A percentile compares a stretch with the other conserved stretches of the same genome.
Conservation (phyloP, 2,797 vertebrate genomes). For the Petrocephalus sullivani region DNA sequence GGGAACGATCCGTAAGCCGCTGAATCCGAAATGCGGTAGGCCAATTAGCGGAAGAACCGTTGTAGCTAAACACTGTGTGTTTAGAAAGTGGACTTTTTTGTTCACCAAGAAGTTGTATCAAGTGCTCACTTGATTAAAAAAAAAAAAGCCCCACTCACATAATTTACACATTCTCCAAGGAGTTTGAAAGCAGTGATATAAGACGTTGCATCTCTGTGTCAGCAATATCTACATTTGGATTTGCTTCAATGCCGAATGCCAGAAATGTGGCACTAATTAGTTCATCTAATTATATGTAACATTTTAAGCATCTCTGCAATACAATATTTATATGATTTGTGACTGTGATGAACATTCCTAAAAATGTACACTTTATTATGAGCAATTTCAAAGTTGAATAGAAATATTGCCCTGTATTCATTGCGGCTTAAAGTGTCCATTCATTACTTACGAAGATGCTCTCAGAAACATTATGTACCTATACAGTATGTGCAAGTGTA, state of each 20-base stretch:
- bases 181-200: slow-evolving; percentile 42
- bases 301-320: slow-evolving; percentile 6
- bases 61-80: background rate
- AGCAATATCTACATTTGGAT: slow-evolving; percentile 61
- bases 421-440: background rate
- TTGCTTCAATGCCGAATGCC: slow-evolving; percentile 44
- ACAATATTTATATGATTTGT: background rate
- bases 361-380: background rate
- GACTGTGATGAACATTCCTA: background rate
- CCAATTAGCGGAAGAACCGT: background rate
- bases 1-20: slow-evolving; percentile 43
- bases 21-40: slow-evolving; percentile 41
- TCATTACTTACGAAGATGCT: background rate
- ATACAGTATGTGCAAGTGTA: background rate
- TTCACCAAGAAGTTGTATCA: background rate
- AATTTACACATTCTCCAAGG: slow-evolving; percentile 35
- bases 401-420: background rate
- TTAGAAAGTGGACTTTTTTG: background rate
- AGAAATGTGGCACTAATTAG: slow-evolving; percentile 58
- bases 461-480: background rate
- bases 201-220: slow-evolving; percentile 39
- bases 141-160: background rate
- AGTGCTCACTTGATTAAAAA: background rate
- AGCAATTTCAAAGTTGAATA: background rate
- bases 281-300: slow-evolving; percentile 55